Evolutionary conservation across 2,797 vertebrate species (phyloP), one percentile per base, ranked within the genome.

Genomic region (Xiphophorus birchmanni): DNA sequence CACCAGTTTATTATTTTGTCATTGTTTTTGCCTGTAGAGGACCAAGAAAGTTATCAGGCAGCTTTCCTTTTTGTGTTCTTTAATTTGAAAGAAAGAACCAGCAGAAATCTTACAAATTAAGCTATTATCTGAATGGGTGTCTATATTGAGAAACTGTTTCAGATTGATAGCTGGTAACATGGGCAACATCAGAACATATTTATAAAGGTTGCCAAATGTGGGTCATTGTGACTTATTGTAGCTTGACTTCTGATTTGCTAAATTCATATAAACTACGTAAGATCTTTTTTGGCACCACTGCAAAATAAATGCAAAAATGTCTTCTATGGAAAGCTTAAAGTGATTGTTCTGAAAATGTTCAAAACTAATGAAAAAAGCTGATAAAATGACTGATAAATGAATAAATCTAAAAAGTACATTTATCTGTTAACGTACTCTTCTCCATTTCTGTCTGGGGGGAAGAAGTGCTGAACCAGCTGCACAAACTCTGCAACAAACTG

Each of bases 401-500:
- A 18, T 32, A 21, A 29, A 52, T 21, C 10, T 13, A 42, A 35
- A 5, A 35, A 54, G 23, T 37, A 63, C 80, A 76, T 12, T 5
- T 52, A 26, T 45, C 11, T 54, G 63, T 79, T 5, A 37, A 95
- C 98, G 95, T 93, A 99, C 98, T 94, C 94, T 93, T 93, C 97
- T 82, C 96, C 92, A 0, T 97, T 97, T n/a, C 83, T 74, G 45
- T 96, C 92, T 0, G 97, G 95, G 6, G 98, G 98, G 71, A 99
- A 99, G 93, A 96, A 95, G 87, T 95, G 92, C 26, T 85, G 96
- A 85, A 99, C 92, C 4, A 96, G 89, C 75, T 96, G 96, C 82
- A 97, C 92, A 2, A 99, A 97, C 86, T 99, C 97, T 0, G 95
- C 88, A 88, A 98, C 86, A 0, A 97, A 90, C 80, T 98, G 94